Conservation (phyloP, 2,113 vertebrate species). For the Myrmecobius fasciatus region DNA sequence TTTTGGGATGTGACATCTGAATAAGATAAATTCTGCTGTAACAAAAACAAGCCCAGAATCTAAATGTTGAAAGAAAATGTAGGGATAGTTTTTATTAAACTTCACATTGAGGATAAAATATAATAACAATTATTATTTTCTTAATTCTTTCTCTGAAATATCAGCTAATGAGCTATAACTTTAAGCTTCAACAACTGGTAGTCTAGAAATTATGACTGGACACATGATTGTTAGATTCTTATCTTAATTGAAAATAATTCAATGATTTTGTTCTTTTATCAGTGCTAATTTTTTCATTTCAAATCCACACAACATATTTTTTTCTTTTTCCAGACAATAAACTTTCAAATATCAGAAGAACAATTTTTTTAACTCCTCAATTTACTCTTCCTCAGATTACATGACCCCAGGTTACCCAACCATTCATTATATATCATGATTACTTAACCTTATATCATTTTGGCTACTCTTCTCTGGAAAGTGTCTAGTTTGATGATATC, state of each 20-base stretch:
- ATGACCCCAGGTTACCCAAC: background rate
- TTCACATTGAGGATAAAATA: background rate
- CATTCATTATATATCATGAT: background rate
- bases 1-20: background rate
- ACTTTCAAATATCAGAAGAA: background rate
- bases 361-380: background rate
- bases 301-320: background rate
- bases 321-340: background rate
- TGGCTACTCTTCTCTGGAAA: background rate
- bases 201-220: background rate
- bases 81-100: background rate
- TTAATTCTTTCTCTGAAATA: background rate
- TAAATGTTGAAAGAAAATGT: background rate
- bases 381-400: background rate
- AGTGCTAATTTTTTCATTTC: background rate
- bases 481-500: background rate
- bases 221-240: background rate
- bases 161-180: background rate
- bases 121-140: background rate
- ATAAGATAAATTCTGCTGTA: background rate
- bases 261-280: background rate
- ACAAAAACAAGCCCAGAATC: background rate
- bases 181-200: background rate
- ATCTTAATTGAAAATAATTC: background rate
- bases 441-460: background rate